Percentiles rank a stretch among this genome's conserved stretches.
Conservation (phyloP, 1,140 invertebrate species). For the Panagrolaimus sp. region DNA sequence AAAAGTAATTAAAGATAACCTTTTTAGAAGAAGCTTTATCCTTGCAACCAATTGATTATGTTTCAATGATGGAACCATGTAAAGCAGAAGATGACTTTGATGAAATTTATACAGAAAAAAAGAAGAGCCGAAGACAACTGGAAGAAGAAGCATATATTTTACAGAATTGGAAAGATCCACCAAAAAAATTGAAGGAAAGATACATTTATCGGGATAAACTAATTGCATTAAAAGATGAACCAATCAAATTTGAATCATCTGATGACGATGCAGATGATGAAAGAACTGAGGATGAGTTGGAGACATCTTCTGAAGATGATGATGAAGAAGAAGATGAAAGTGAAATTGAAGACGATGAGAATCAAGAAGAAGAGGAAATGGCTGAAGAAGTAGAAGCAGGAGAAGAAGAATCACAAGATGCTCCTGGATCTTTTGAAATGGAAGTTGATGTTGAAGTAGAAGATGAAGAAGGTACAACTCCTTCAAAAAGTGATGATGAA, state of each 20-base stretch:
- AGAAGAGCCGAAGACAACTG: not conserved
- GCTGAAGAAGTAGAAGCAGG: not conserved
- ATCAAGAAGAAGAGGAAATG: not conserved
- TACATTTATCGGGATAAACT: no score
- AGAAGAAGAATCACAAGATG: not conserved
- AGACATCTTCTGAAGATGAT: not conserved
- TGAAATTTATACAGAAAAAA: not conserved
- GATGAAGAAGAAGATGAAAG: not conserved
- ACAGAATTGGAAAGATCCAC: constrained; percentile 4
- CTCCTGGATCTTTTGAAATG: not conserved
- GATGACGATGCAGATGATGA: constrained; percentile 1
- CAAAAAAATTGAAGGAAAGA: not conserved
- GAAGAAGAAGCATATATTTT: not conserved
- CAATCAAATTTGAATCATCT: no score
- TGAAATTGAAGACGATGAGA: not conserved
- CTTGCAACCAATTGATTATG: not conserved
- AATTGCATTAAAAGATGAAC: no score
- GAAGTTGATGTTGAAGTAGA: not conserved
- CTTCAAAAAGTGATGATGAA: not conserved
- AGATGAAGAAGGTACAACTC: not conserved
- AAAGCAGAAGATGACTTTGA: not conserved
- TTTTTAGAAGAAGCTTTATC: not conserved
- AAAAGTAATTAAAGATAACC: not conserved
- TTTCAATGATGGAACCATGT: not conserved
- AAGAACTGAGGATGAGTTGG: not conserved